Evolutionary conservation across 2,888 invertebrate species (phyloP).

Genomic region (Synanthedon myopaeformis): DNA sequence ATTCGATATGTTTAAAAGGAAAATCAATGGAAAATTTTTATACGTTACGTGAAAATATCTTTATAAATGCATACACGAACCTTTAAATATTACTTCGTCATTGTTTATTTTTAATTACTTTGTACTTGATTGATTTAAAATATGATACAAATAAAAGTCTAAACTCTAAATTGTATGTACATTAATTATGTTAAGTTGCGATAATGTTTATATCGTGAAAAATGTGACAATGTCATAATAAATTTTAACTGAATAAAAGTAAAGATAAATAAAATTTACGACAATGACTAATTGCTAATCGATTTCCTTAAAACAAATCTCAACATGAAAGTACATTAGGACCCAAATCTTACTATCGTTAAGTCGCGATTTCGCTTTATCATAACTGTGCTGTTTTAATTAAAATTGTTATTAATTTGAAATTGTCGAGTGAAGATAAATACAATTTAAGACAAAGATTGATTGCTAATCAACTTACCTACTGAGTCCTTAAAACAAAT

Average conservation of each 20-base stretch:
- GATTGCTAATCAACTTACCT: slow-evolving; percentile 35
- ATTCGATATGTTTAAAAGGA: no score
- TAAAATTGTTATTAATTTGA: not conserved
- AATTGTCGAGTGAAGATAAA: not conserved
- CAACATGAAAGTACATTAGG: slow-evolving; percentile 53
- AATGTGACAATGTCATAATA: not conserved
- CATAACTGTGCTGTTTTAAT: slow-evolving; percentile 2
- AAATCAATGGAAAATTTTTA: no score
- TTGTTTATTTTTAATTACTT: no score
- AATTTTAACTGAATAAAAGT: not conserved
- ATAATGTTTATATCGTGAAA: slow-evolving; percentile 8
- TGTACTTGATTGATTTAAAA: no score
- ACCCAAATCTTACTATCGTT: slow-evolving; percentile 7
- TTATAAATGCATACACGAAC: no score
- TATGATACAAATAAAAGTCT: slow-evolving; percentile 7
- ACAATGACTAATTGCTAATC: slow-evolving; percentile 6
- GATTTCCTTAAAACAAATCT: slow-evolving; percentile 66
- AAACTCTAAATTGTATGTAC: slow-evolving; percentile 66
- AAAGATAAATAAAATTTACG: not conserved
- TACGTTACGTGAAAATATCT: no score
- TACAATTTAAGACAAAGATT: slow-evolving; percentile 1
- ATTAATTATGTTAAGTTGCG: slow-evolving; percentile 13
- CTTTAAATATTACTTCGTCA: no score
- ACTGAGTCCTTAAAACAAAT: slow-evolving; percentile 65
- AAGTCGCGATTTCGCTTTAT: slow-evolving; percentile 12